These are phyloP conservation scores for Cynopterus brachyotis DNA, from an alignment of 2,113 vertebrate genomes.

Conservation along the genomic window DNA sequence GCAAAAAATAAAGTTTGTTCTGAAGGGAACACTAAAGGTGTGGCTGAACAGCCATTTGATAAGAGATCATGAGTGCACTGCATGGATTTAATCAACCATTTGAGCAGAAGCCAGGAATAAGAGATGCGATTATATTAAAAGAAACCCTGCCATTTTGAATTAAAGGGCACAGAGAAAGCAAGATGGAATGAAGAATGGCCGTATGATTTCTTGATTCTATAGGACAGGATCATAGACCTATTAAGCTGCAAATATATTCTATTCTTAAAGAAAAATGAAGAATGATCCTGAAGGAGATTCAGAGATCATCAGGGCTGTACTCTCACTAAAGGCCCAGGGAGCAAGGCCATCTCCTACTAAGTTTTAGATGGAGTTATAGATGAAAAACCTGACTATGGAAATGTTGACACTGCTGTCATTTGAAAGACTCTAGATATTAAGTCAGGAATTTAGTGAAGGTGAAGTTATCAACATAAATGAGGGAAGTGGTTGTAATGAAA, in stretches of 20 bases:
- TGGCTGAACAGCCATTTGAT: not conserved
- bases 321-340: not conserved
- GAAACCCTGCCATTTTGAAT: not conserved
- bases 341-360: not conserved
- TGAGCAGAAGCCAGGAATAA: not conserved
- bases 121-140: not conserved
- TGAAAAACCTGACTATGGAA: not conserved
- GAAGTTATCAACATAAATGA: not conserved
- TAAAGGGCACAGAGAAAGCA: not conserved
- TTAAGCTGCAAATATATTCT: not conserved
- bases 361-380: not conserved
- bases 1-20: not conserved
- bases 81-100: not conserved
- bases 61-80: not conserved
- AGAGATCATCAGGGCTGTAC: not conserved
- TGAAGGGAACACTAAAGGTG: not conserved
- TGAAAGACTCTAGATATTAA: not conserved
- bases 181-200: not conserved
- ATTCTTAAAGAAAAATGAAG: not conserved
- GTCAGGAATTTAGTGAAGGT: not conserved
- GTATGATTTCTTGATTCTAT: not conserved
- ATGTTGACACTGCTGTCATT: not conserved
- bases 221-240: not conserved
- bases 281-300: not conserved
- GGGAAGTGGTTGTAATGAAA: conserved; percentile 1